Conservation (phyloP, 1,140 invertebrate species). For the Drosophila rhopaloa region DNA sequence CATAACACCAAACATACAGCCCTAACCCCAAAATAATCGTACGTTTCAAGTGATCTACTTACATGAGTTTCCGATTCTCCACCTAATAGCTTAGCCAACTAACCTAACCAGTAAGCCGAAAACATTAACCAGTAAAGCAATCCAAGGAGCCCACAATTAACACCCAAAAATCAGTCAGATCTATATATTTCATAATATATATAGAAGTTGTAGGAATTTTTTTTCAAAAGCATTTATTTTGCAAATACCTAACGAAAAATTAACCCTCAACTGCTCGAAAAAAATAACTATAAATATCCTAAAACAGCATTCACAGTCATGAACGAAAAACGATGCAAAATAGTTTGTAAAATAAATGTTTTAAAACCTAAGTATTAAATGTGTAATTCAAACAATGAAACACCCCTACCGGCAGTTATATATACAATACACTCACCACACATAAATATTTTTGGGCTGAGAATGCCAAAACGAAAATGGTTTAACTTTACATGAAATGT, state of each 20-base stretch:
- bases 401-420: conserved; percentile 77
- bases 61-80: conserved; percentile 80
- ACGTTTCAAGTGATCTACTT: conserved; percentile 59
- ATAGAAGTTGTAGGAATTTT: conserved; percentile 4
- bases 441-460: conserved; percentile 18
- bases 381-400: conserved; percentile 71
- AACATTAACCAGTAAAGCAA: conserved; percentile 21
- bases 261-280: conserved; percentile 10
- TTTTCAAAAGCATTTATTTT: conserved; percentile 67
- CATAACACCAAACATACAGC: conserved; percentile 1
- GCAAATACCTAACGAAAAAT: conserved; percentile 1
- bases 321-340: conserved; percentile 22
- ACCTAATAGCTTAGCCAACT: conserved; percentile 75
- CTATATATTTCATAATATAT: conserved; percentile 8
- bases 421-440: conserved; percentile 20
- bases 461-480: conserved; percentile 30
- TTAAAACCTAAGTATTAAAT: conserved; percentile 34
- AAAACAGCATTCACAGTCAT: conserved; percentile 24
- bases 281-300: not conserved
- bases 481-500: conserved; percentile 48
- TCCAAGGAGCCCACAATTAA: conserved; percentile 23
- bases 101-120: conserved; percentile 46
- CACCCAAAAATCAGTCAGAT: conserved; percentile 11
- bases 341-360: conserved; percentile 39
- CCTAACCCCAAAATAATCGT: conserved; percentile 33